Base-by-base conservation (phyloP, 2,113 vertebrate species). In the Ranitomeya imitator region DNA sequence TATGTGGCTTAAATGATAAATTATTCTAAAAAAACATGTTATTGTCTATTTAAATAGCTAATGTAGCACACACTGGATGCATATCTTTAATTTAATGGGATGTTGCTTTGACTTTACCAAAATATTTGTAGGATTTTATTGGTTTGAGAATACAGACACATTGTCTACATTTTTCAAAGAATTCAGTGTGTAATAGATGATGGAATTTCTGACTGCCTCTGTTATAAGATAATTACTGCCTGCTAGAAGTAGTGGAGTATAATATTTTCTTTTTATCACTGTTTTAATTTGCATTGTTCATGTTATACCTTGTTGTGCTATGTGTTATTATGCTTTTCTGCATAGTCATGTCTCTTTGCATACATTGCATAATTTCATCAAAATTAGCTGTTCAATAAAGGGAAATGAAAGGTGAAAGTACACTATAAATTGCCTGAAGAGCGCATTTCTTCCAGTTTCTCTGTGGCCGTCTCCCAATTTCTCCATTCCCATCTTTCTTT, bases 401-500 rank as follows among this genome's bases (percentile, higher is more conserved):
- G 69, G 19, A 19, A 4, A 52, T 51, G 19, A 74, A 15, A 77
- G 52, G 14, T 63, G 59, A 54, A 67, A 52, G 61, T 45, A 52
- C 60, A 67, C 67, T 51, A 18, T 21, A 52, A 10, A 82, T 83
- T 83, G 12, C 12, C 19, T 67, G 14, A 52, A 21, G 81, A 77
- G 11, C 12, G 65, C 65, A 86, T 79, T 51, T 19, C 37, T 79
- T 18, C 16, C n/a, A 77, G 13, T 55, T 74, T 76, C 55, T 59
- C 84, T 12, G 55, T 23, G 55, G 45, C 37, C 15, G 51, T 45
- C 2, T 7, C 31, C 63, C 83, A 9, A 65, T 2, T 59, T 86
- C 82, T 19, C 57, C 81, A 21, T 86, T 54, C 77, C 61, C 88
- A 86, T 59, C 74, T 55, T 26, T 60, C 77, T 21, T 73, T 9